Percentiles rank a stretch among this genome's conserved stretches.
phyloP scores from a whole-genome alignment of 2,888 invertebrate species.

The Drosophila algonquin region DNA sequence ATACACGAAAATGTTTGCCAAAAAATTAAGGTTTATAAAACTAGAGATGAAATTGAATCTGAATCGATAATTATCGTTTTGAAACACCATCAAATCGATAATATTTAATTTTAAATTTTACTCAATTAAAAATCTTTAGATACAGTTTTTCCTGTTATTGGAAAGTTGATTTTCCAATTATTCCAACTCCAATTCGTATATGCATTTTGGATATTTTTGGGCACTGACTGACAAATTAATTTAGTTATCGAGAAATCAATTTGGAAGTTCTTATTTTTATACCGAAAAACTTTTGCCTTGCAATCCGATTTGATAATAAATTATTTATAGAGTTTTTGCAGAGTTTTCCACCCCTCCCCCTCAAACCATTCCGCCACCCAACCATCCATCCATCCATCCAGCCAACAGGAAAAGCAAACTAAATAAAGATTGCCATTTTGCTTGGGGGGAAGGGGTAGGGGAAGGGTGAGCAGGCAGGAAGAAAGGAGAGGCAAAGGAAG shows the following conservation, averaged over 20 bases:
- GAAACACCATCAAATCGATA: no score
- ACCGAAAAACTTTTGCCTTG: neutral
- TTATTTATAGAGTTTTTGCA: constrained; percentile 20
- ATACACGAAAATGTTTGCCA: no score
- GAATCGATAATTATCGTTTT: no score
- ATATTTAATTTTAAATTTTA: no score
- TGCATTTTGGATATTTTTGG: neutral
- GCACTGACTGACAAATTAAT: constrained; percentile 12
- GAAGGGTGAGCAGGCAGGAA: no score
- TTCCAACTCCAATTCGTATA: neutral
- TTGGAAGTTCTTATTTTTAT: neutral
- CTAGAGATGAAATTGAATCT: no score
- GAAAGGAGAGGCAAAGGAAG: no score
- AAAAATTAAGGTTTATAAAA: no score
- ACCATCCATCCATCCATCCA: neutral
- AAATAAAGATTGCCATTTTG: neutral
- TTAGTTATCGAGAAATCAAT: neutral
- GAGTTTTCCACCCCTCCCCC: neutral
- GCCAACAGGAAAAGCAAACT: neutral
- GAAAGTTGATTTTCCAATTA: neutral
- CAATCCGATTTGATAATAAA: constrained; percentile 19
- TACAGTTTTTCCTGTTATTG: no score
- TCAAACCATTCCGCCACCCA: neutral
- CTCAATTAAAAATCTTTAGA: no score
- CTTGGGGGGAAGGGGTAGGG: neutral